These are phyloP conservation scores for Byasa hedistus DNA, from an alignment of 2,888 invertebrate genomes.

Conservation along the genomic window DNA sequence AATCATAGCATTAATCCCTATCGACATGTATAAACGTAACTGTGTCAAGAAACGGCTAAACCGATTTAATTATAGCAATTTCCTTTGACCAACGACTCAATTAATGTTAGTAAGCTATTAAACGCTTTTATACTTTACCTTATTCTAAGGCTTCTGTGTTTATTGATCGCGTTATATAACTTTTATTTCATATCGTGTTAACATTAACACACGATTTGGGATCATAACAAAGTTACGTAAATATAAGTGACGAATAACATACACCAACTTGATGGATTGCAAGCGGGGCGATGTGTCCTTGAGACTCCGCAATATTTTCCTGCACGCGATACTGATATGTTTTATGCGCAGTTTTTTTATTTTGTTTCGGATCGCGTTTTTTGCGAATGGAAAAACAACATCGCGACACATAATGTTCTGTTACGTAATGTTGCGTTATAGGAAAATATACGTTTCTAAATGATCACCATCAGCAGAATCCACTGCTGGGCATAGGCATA, in stretches of 20 bases:
- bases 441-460: constrained; percentile 21
- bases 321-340: constrained; percentile 24
- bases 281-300: constrained; percentile 20
- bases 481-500: no score
- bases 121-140: no score
- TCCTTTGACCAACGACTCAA: no score
- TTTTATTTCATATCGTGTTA: neutral
- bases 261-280: constrained; percentile 12
- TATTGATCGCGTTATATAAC: no score
- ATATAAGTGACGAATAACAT: constrained; percentile 24
- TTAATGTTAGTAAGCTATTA: no score
- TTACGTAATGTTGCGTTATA: constrained; percentile 22
- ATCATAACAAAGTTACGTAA: neutral
- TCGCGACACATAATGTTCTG: constrained; percentile 11
- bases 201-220: neutral
- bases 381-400: constrained; percentile 16
- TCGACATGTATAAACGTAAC: no score
- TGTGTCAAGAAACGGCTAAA: no score
- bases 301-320: constrained; percentile 17
- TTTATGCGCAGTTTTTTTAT: constrained; percentile 13
- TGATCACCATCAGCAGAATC: neutral
- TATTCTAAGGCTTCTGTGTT: no score
- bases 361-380: constrained; percentile 11
- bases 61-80: no score
- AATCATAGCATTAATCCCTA: no score